These are phyloP conservation scores for Machimus rusticus DNA, from an alignment of 2,888 invertebrate genomes.

Conservation along the genomic window DNA sequence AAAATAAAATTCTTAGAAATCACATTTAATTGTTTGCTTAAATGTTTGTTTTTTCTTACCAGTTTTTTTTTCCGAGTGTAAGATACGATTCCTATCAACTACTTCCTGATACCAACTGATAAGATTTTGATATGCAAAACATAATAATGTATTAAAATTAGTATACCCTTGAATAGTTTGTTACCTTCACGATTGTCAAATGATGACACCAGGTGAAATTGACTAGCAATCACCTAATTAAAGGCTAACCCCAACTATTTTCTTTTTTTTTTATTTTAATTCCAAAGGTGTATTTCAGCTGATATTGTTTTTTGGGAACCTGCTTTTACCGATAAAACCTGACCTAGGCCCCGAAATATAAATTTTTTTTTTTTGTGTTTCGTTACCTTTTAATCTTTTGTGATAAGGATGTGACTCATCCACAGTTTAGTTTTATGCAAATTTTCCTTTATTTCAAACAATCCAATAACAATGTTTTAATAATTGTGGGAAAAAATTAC, in stretches of 20 bases:
- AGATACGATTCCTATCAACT: too few species aligned
- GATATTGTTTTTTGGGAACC: not conserved
- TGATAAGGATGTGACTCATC: not conserved
- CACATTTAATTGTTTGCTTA: too few species aligned
- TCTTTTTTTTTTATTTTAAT: not conserved
- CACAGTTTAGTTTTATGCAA: not conserved
- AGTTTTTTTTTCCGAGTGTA: too few species aligned
- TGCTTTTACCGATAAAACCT: not conserved
- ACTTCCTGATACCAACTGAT: too few species aligned
- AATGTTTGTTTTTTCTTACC: too few species aligned
- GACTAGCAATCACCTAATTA: not conserved
- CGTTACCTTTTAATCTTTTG: not conserved
- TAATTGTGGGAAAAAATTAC: too few species aligned
- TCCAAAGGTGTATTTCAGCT: not conserved
- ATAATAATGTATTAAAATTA: too few species aligned
- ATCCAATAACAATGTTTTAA: too few species aligned
- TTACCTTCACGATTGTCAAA: not conserved
- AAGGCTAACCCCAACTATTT: not conserved
- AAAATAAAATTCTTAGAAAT: too few species aligned
- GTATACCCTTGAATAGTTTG: too few species aligned
- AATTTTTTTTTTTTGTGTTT: not conserved
- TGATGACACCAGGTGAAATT: not conserved
- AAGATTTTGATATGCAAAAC: too few species aligned
- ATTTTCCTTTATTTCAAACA: too few species aligned
- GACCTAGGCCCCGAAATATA: not conserved